Base-by-base conservation (phyloP, 2,888 invertebrate species). In the Anticlea derivata region DNA sequence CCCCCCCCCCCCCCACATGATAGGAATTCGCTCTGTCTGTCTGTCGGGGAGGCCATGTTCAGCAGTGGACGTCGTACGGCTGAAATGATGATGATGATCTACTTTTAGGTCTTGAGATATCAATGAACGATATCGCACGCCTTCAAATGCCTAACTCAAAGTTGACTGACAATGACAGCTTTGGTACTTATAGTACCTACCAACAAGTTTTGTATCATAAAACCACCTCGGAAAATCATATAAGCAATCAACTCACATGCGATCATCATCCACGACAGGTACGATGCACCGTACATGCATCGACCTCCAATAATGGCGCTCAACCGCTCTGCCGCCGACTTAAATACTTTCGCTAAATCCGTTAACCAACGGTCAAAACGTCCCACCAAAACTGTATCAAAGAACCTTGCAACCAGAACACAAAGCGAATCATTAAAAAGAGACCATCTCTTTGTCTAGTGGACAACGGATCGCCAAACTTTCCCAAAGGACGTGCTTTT, bases 371-470 rank as follows among this genome's bases (percentile, higher is more conserved):
- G 88, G 89, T 86, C 90, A 75, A 73, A 73, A 63, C 73, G 84
- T 75, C 86, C 85, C 59, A 80, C 77, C 79, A 77, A 81, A 85
- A 84, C 78, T 83, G 78, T 86, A 86, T 84, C 85, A 85, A 84
- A 47, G 50, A 78, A 71, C 70, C 71, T 45, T n/a, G n/a, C n/a
- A n/a, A n/a, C 12, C 11, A 69, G 65, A 75, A 75, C 73, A 87
- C 85, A 90, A 90, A 80, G 83, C 72, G 63, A 80, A 87, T 90
- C 87, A 89, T 90, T 90, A 90, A 89, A 90, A 89, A 81, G 88
- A 88, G 87, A 82, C 88, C 89, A 85, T 65, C 70, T 65, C 55
- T 73, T 89, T 89, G 88, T 89, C 84, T 86, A 83, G 65, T 54
- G 70, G 73, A 80, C 81, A 80, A 80, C 78, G 67, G 64, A 61